phyloP scores from a whole-genome alignment of 2,113 vertebrate genomes.

The Excalfactoria chinensis region DNA sequence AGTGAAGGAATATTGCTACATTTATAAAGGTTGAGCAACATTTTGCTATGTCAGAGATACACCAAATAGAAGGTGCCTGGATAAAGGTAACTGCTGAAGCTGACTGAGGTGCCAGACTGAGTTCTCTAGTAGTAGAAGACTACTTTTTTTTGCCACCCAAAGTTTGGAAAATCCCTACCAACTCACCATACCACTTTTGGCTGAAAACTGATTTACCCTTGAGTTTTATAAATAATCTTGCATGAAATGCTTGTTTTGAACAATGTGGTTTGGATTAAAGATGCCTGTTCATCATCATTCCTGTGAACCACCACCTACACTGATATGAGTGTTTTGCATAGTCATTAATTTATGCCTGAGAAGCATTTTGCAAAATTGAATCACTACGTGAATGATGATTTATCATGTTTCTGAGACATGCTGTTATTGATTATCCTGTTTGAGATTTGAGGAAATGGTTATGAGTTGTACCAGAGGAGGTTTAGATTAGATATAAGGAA shows the following conservation, averaged over 20 bases:
- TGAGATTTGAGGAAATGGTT: neutral
- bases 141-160: neutral
- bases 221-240: neutral
- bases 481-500: too few species aligned
- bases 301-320: neutral
- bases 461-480: too few species aligned
- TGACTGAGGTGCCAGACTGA: neutral
- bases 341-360: neutral
- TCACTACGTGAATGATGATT: neutral
- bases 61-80: neutral
- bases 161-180: neutral
- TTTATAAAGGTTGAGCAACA: neutral
- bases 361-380: neutral
- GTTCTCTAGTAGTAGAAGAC: neutral
- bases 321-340: neutral
- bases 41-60: neutral
- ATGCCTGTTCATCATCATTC: conserved; percentile 18
- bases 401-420: neutral
- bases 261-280: conserved; percentile 41
- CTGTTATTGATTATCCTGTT: neutral
- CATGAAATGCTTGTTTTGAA: neutral
- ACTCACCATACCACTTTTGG: neutral
- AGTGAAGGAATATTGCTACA: neutral
- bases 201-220: neutral
- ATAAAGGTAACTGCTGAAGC: neutral